A percentile compares a stretch with the other conserved stretches of the same genome.
Evolutionary conservation across 2,888 invertebrate genomes (phyloP).

Genomic region (Germaria angustata): DNA sequence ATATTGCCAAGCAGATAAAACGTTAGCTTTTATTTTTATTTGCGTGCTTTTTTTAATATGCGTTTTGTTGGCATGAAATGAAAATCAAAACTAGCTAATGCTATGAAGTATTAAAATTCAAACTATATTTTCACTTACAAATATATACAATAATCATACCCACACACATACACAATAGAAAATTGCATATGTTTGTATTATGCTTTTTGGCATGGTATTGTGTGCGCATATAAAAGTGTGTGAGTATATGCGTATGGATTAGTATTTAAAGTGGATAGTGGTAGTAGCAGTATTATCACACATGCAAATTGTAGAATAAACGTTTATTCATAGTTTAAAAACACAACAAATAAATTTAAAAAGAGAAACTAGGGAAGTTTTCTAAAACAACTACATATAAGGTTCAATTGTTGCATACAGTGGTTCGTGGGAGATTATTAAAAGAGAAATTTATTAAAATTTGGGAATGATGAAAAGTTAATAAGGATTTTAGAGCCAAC

Average conservation of each 20-base stretch:
- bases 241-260: background rate
- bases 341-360: conserved; percentile 27
- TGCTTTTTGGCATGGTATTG: conserved; percentile 27
- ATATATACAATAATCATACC: background rate
- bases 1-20: conserved; percentile 38
- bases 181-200: conserved; percentile 39
- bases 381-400: background rate
- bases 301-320: conserved; percentile 59
- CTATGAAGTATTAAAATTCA: conserved; percentile 50
- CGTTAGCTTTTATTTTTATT: background rate
- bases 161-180: conserved; percentile 13
- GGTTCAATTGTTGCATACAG: background rate
- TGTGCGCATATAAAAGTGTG: background rate
- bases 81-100: conserved; percentile 61
- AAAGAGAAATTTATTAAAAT: background rate
- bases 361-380: conserved; percentile 14
- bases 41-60: background rate
- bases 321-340: conserved; percentile 60
- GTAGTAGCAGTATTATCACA: conserved; percentile 11
- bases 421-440: background rate
- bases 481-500: too few species aligned
- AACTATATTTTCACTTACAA: conserved; percentile 33
- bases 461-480: too few species aligned
- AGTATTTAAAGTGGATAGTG: background rate
- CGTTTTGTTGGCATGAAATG: conserved; percentile 35